These are phyloP conservation scores for Nesidiocoris tenuis DNA, from an alignment of 2,888 invertebrate species.

Conservation along the genomic window DNA sequence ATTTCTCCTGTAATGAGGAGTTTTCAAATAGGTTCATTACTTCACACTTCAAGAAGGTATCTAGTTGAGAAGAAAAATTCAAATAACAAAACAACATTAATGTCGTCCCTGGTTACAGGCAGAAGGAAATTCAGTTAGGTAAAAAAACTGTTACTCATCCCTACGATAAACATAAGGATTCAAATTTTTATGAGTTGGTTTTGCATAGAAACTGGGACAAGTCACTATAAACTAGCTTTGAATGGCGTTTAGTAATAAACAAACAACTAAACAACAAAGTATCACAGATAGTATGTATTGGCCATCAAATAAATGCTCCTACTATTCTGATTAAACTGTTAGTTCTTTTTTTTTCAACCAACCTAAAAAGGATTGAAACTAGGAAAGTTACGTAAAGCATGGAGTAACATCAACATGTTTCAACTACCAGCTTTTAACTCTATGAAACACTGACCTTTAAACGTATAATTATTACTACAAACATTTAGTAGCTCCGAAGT, in stretches of 20 bases:
- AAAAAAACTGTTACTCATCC: background rate
- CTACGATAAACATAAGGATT: background rate
- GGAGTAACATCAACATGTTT: background rate
- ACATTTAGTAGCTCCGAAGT: slow-evolving; percentile 17
- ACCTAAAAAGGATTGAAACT: background rate
- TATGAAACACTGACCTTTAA: slow-evolving; percentile 21
- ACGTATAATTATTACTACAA: slow-evolving; percentile 9
- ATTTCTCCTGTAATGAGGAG: background rate
- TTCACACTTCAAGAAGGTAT: too few species aligned
- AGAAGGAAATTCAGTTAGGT: background rate
- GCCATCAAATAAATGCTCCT: slow-evolving; percentile 41
- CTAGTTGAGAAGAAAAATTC: background rate
- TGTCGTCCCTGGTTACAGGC: too few species aligned
- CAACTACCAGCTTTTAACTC: slow-evolving; percentile 21
- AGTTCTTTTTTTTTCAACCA: background rate
- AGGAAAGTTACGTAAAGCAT: background rate
- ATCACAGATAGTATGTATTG: slow-evolving; percentile 43
- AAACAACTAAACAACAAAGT: slow-evolving; percentile 41
- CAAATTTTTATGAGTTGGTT: background rate
- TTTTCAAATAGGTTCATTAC: background rate
- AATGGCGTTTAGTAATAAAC: slow-evolving; percentile 7
- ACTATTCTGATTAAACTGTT: slow-evolving; percentile 33
- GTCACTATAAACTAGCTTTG: background rate
- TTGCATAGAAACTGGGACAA: background rate
- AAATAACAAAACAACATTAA: background rate